A percentile compares a stretch with the other conserved stretches of the same genome.
Evolutionary conservation across 1,140 invertebrate species (phyloP).

Genomic region (Portunus trituberculatus): DNA sequence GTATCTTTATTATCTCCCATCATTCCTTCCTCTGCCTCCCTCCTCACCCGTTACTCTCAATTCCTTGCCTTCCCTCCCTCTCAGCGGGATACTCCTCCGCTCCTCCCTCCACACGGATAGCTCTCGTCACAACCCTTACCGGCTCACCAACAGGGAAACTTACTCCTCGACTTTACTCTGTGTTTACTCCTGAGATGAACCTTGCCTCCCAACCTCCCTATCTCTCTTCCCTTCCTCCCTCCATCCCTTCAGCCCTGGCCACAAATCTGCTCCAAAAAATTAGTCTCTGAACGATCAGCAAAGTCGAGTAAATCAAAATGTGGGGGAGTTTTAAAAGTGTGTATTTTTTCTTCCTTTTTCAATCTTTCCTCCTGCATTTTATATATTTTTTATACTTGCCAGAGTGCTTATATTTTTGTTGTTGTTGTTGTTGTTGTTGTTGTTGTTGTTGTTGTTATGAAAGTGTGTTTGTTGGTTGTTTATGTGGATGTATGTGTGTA

Average conservation of each 20-base stretch:
- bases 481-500: no score
- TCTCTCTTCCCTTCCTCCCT: no score
- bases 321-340: not conserved
- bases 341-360: not conserved
- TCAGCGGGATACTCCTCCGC: not conserved
- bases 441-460: no score
- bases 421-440: not conserved
- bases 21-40: not conserved
- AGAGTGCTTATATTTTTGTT: not conserved
- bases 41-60: not conserved
- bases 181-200: slow-evolving; percentile 12
- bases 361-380: not conserved
- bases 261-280: not conserved
- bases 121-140: not conserved
- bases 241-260: not conserved
- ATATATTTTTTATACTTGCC: not conserved
- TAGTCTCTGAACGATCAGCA: not conserved
- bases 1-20: not conserved
- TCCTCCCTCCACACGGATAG: not conserved
- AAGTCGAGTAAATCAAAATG: not conserved
- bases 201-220: not conserved
- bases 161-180: not conserved
- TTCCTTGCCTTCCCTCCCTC: not conserved
- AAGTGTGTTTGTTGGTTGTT: no score
- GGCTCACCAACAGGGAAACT: not conserved